Evolutionary conservation across 2,888 invertebrate genomes (phyloP).

Genomic region (Callosobruchus maculatus): DNA sequence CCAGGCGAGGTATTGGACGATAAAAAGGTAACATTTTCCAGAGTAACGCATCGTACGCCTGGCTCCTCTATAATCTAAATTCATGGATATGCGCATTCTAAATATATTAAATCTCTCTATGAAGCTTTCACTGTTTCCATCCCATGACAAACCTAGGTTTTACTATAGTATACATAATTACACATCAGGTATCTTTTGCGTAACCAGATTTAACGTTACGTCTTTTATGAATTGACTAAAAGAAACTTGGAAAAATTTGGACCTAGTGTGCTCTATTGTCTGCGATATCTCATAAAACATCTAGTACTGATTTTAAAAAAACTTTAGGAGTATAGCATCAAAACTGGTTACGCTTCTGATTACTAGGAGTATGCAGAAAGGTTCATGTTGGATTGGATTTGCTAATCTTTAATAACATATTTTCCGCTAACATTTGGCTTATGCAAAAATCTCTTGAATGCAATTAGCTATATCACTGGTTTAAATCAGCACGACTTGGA

Average conservation of each 20-base stretch:
- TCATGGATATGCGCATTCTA: slow-evolving; percentile 29
- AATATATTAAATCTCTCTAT: slow-evolving; percentile 11
- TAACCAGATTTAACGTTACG: neutral
- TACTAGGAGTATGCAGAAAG: neutral
- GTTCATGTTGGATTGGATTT: neutral
- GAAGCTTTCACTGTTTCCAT: slow-evolving; percentile 19
- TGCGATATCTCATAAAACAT: too few species aligned
- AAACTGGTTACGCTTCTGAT: neutral
- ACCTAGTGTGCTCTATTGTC: too few species aligned
- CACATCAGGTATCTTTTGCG: neutral
- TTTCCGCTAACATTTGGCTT: neutral
- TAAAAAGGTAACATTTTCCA: slow-evolving; percentile 73
- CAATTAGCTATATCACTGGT: neutral
- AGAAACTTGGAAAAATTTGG: too few species aligned
- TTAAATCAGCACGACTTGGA: neutral
- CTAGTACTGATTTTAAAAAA: too few species aligned
- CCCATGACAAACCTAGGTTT: slow-evolving; percentile 16
- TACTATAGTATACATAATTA: slow-evolving; percentile 1
- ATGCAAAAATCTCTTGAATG: neutral
- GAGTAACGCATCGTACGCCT: slow-evolving; percentile 30
- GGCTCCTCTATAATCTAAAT: slow-evolving; percentile 19
- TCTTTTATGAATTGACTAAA: too few species aligned
- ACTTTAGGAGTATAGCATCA: neutral
- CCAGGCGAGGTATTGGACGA: slow-evolving; percentile 92
- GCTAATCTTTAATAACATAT: neutral